A percentile compares a stretch with the other conserved stretches of the same genome.
Evolutionary conservation across 2,113 vertebrate genomes (phyloP).

Genomic region (Clarias batrachus): DNA sequence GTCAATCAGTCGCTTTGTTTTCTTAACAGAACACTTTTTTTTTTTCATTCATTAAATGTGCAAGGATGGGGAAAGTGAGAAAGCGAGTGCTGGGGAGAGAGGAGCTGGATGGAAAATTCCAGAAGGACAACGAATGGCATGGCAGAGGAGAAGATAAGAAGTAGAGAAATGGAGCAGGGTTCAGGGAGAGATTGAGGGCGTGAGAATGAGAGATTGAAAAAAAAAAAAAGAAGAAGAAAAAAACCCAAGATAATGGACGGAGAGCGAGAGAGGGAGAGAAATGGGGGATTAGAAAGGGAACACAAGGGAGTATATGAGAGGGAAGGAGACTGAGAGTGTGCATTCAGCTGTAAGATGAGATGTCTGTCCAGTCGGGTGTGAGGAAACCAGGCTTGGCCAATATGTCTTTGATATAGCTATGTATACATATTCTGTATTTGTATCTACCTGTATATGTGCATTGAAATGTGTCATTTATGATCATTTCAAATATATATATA

Average conservation of each 20-base stretch:
- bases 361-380: slow-evolving; percentile 66
- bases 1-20: not conserved
- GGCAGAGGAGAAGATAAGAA: slow-evolving; percentile 42
- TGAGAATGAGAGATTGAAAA: slow-evolving; percentile 68
- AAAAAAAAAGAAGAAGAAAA: slow-evolving; percentile 64
- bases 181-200: slow-evolving; percentile 68
- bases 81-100: slow-evolving; percentile 47
- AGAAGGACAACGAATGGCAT: slow-evolving; percentile 29
- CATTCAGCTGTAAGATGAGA: slow-evolving; percentile 78
- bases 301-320: slow-evolving; percentile 59
- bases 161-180: slow-evolving; percentile 66
- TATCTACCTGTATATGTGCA: too few species aligned
- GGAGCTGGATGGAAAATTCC: slow-evolving; percentile 43
- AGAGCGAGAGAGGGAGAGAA: slow-evolving; percentile 31
- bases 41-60: not conserved
- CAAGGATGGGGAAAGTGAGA: not conserved
- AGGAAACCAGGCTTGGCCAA: slow-evolving; percentile 54
- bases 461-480: not conserved
- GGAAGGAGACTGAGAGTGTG: slow-evolving; percentile 72
- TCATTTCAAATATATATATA: not conserved
- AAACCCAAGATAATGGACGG: slow-evolving; percentile 52
- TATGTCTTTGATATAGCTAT: slow-evolving; percentile 56
- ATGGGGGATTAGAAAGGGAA: slow-evolving; percentile 28
- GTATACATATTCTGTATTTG: slow-evolving; percentile 26
- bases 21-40: not conserved